These are phyloP conservation scores for Gymnothorax reevesii DNA, from an alignment of 2,797 vertebrate species.

Conservation along the genomic window DNA sequence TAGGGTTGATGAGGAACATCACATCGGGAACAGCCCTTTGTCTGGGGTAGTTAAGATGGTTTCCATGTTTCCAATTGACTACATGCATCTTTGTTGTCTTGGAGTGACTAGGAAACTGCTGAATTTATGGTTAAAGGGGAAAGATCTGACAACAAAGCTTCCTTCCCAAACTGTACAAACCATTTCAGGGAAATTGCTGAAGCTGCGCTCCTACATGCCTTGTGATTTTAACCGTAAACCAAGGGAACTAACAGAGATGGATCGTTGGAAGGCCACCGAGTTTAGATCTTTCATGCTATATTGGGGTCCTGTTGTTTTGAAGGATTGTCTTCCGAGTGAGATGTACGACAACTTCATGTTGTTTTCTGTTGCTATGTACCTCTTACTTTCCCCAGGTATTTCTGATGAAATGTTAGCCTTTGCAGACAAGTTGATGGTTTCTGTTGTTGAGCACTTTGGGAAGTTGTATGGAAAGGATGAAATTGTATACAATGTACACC, in stretches of 20 bases:
- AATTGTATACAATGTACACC: constrained; percentile 40
- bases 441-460: constrained; percentile 42
- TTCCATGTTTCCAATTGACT: constrained; percentile 38
- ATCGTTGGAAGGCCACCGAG: constrained; percentile 41
- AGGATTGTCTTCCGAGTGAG: constrained; percentile 33
- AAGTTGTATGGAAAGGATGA: constrained; percentile 38
- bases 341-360: constrained; percentile 44
- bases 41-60: constrained; percentile 39
- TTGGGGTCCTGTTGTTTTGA: constrained; percentile 34
- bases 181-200: constrained; percentile 31
- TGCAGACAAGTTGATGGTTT: constrained; percentile 37
- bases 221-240: constrained; percentile 38
- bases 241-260: constrained; percentile 34
- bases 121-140: constrained; percentile 35
- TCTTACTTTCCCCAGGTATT: constrained; percentile 38
- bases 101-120: constrained; percentile 36
- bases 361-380: constrained; percentile 39
- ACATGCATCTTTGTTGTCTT: constrained; percentile 42
- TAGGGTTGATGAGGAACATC: constrained; percentile 37
- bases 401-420: constrained; percentile 31
- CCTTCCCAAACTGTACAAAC: constrained; percentile 18
- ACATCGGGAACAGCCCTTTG: constrained; percentile 30
- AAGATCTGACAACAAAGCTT: constrained; percentile 18
- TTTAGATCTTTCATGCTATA: constrained; percentile 38
- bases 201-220: constrained; percentile 28